Percentiles rank a stretch among this genome's conserved stretches.
Evolutionary conservation across 2,888 invertebrate species (phyloP).

Genomic region (Synergus laeviventris): DNA sequence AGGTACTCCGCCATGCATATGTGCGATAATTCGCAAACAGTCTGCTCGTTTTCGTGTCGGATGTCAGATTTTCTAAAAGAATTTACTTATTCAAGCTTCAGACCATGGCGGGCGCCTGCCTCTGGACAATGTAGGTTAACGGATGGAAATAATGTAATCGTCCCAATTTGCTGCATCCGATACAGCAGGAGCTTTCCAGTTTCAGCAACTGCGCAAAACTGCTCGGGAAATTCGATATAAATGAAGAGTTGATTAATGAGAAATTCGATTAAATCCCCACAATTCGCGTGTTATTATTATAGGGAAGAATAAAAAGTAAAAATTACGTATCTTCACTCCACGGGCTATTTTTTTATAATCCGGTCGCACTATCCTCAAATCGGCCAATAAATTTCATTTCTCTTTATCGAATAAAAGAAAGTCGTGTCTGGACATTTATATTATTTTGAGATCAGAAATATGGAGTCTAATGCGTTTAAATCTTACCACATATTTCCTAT

Average conservation of each 20-base stretch:
- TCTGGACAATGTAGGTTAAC: slow-evolving; percentile 70
- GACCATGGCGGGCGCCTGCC: slow-evolving; percentile 59
- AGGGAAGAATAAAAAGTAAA: slow-evolving; percentile 8
- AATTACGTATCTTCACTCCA: background rate
- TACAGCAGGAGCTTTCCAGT: slow-evolving; percentile 14
- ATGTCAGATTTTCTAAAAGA: slow-evolving; percentile 71
- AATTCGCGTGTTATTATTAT: too few species aligned
- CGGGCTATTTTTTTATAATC: background rate
- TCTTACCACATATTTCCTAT: background rate
- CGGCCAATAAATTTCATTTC: background rate
- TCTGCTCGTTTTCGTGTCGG: slow-evolving; percentile 72
- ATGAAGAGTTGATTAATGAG: slow-evolving; percentile 5
- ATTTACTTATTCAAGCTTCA: slow-evolving; percentile 71
- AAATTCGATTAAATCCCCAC: slow-evolving; percentile 11
- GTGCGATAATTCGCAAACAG: slow-evolving; percentile 70
- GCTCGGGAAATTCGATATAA: slow-evolving; percentile 10
- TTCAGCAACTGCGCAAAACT: slow-evolving; percentile 38
- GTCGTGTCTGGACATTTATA: slow-evolving; percentile 9
- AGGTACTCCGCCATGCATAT: slow-evolving; percentile 73
- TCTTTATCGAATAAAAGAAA: background rate
- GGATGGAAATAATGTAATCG: slow-evolving; percentile 71
- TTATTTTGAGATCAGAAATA: too few species aligned
- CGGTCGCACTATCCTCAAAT: background rate
- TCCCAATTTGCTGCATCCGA: slow-evolving; percentile 62
- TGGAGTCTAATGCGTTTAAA: too few species aligned